These are phyloP conservation scores for Peromyscus attwateri DNA, from an alignment of 2,797 vertebrate genomes.

Conservation along the genomic window DNA sequence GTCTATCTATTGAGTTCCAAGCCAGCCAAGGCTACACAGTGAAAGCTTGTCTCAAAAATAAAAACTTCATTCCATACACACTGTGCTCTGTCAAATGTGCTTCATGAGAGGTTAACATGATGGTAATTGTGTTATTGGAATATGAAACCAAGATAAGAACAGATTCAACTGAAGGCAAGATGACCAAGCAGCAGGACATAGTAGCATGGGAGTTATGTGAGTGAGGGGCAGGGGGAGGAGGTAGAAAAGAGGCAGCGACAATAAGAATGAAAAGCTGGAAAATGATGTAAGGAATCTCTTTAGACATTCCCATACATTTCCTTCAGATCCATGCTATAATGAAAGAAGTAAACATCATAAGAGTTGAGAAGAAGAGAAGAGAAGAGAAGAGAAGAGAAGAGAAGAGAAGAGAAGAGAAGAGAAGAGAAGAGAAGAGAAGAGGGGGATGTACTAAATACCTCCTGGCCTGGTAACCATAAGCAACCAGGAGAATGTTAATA, in stretches of 20 bases:
- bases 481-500: neutral
- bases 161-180: conserved; percentile 38
- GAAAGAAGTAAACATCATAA: conserved; percentile 24
- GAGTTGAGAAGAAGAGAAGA: neutral
- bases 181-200: neutral
- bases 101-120: neutral
- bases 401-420: neutral
- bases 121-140: neutral
- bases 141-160: neutral
- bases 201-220: neutral
- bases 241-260: neutral
- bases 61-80: conserved; percentile 24
- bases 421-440: neutral
- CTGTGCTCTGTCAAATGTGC: neutral
- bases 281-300: neutral
- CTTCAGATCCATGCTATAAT: conserved; percentile 1
- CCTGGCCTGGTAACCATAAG: neutral
- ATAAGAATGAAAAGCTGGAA: conserved; percentile 21
- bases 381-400: neutral
- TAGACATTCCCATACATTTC: neutral
- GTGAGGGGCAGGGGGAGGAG: neutral
- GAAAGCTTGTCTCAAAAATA: neutral
- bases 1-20: neutral
- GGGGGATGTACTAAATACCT: neutral
- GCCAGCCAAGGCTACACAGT: neutral